Base-by-base conservation (phyloP, 2,797 vertebrate species). In the Linurgus olivaceus region DNA sequence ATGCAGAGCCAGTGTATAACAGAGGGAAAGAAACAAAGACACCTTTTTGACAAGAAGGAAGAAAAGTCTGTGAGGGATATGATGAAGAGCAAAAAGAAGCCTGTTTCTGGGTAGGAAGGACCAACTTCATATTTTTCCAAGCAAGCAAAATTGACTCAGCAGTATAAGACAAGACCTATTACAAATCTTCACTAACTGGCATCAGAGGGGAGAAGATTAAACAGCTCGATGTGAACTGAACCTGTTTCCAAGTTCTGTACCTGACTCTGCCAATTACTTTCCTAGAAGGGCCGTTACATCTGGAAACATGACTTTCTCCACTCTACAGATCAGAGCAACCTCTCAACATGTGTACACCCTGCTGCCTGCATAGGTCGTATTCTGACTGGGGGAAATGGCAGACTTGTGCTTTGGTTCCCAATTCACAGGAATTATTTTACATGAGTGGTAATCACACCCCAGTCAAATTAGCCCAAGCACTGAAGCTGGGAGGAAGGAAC, bases 1-100 rank as follows among this genome's bases (percentile, higher is more conserved):
- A 20, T 3, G 6, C n/a, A 88, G 67, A 92, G 63, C 29, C 4
- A 12, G 4, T 0, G 2, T 1, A 0, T 9, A 54, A 76, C 23
- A 59, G 13, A 45, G 3, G 7, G 18, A 38, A 81, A 89, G 57
- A 51, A 54, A 17, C 2, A 1, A 82, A 82, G 50, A 89, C 7
- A 10, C 3, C 17, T 44, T 71, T 37, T 25, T 50, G 42, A 67
- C 35, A 82, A 67, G 26, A 20, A 67, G 26, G 26, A 88, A 80
- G 48, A 70, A 85, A 58, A 82, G 48, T 21, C 37, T 47, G 19
- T 4, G 33, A 77, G 25, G 11, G 51, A 6, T 7, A 16, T 13
- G 38, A 86, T 35, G 33, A 89, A 80, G 11, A 83, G 6, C 5
- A 11, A 89, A 81, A 86, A 71, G 11, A 42, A 82, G 20, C 13